Conservation (phyloP, 2,113 vertebrate genomes). For the Hymenochirus boettgeri region DNA sequence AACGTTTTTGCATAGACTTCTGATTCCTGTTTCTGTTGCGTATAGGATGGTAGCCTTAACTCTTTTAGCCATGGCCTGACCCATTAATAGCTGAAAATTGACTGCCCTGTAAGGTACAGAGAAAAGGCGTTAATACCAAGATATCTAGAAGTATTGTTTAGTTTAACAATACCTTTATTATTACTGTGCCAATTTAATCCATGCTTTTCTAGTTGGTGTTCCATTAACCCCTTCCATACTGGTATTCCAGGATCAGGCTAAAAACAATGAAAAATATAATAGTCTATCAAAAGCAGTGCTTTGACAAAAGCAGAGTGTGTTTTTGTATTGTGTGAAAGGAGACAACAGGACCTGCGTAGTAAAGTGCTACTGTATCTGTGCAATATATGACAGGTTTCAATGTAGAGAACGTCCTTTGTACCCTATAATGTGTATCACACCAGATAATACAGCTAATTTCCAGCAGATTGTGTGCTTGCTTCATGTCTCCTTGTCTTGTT, state of each 20-base stretch:
- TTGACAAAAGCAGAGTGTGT: too few relatives aligned
- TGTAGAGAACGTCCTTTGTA: too few relatives aligned
- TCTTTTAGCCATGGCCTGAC: slow-evolving; percentile 95
- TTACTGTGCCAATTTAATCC: slow-evolving; percentile 98
- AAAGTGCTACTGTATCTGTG: too few relatives aligned
- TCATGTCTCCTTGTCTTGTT: too few relatives aligned
- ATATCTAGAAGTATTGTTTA: background rate
- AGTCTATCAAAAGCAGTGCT: too few relatives aligned
- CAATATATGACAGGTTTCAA: too few relatives aligned
- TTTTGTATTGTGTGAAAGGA: too few relatives aligned
- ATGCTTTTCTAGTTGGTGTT: slow-evolving; percentile 90
- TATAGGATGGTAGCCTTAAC: slow-evolving; percentile 97
- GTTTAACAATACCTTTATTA: slow-evolving; percentile 46
- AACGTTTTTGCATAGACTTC: slow-evolving; percentile 95
- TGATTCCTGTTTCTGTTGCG: slow-evolving; percentile 91
- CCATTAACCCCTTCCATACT: slow-evolving; percentile 90
- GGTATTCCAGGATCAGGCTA: slow-evolving; percentile 94
- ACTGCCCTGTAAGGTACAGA: slow-evolving; percentile 72
- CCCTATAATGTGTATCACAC: too few relatives aligned
- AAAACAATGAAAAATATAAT: background rate
- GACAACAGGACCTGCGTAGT: too few relatives aligned
- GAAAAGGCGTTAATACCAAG: background rate
- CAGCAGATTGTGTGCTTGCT: too few relatives aligned
- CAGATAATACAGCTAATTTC: too few relatives aligned
- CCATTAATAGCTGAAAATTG: slow-evolving; percentile 97